Evolutionary conservation across 2,113 vertebrate genomes (phyloP).

Genomic region (Heptranchias perlo): DNA sequence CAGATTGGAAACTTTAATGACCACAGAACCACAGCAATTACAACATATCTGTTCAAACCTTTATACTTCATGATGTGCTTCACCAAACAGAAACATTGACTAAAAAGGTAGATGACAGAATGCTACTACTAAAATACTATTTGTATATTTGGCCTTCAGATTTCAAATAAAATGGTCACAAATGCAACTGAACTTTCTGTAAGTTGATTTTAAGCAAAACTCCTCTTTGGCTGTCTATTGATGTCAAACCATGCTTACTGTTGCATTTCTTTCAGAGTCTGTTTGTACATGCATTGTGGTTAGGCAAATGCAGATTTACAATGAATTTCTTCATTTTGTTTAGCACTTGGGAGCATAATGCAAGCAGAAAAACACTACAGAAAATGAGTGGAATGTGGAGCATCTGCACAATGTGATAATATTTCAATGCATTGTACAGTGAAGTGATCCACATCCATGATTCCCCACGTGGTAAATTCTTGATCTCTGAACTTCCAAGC

Average conservation of each 20-base stretch:
- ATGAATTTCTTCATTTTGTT: neutral
- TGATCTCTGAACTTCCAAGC: neutral
- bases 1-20: neutral
- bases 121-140: neutral
- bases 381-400: neutral
- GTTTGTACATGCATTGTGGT: neutral
- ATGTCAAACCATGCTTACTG: neutral
- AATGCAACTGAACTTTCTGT: neutral
- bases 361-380: neutral
- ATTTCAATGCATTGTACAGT: neutral
- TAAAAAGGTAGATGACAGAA: neutral
- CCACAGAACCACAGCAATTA: neutral
- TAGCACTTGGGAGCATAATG: neutral
- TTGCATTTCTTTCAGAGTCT: neutral
- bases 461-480: neutral
- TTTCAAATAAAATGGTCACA: conserved; percentile 2
- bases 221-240: neutral
- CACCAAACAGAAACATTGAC: neutral
- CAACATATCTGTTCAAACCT: neutral
- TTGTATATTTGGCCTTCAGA: neutral
- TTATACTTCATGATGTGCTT: conserved; percentile 2
- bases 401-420: neutral
- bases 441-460: neutral
- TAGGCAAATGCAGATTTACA: neutral
- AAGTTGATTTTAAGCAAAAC: conserved; percentile 25